A percentile compares a stretch with the other conserved stretches of the same genome.
These are phyloP conservation scores for Hypanus sabinus DNA, from an alignment of 2,113 vertebrate species.

Conservation along the genomic window DNA sequence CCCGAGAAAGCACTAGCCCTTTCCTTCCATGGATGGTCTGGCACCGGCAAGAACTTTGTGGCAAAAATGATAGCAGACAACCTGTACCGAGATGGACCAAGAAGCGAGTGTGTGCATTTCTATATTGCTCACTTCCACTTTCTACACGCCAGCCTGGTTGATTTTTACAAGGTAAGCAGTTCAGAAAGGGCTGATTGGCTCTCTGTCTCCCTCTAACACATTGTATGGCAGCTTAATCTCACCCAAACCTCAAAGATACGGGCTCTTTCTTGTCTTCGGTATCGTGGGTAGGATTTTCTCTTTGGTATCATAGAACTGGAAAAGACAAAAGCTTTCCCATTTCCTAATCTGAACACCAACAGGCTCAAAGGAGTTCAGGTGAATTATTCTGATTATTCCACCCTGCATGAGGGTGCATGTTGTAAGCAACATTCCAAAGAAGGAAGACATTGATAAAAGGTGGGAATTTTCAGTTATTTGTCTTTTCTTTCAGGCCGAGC, in stretches of 20 bases:
- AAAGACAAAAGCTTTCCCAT: not conserved
- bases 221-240: too few relatives aligned
- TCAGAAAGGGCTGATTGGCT: not conserved
- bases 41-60: constrained; percentile 93
- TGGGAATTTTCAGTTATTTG: not conserved
- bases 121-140: constrained; percentile 85
- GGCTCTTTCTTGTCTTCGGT: not conserved
- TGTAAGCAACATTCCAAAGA: not conserved
- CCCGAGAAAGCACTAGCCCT: constrained; percentile 74
- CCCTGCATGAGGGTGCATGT: not conserved
- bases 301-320: not conserved
- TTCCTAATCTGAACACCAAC: too few relatives aligned
- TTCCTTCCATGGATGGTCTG: constrained; percentile 91
- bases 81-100: constrained; percentile 76
- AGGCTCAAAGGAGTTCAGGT: too few relatives aligned
- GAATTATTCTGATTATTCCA: not conserved
- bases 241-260: not conserved
- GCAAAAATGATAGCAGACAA: constrained; percentile 75
- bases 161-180: constrained; percentile 77
- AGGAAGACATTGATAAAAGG: not conserved
- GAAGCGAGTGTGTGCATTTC: constrained; percentile 74
- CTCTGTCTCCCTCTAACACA: not conserved
- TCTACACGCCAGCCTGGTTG: constrained; percentile 69
- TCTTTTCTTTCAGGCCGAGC: constrained; percentile 60
- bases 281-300: not conserved